Base-by-base conservation (phyloP, 2,113 vertebrate species). In the Rallus limicola region DNA sequence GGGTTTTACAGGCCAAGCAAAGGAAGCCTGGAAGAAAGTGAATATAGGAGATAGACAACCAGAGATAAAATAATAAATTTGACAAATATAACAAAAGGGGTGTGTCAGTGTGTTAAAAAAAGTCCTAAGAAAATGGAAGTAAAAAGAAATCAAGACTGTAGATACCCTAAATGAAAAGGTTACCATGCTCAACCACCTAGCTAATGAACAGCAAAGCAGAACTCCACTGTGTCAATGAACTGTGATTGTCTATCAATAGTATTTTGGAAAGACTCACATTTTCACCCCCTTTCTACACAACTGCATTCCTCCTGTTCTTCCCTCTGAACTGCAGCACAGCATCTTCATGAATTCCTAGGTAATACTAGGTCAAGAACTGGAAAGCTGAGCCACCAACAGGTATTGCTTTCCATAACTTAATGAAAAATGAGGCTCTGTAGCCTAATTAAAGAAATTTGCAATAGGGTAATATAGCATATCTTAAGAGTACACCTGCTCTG, bases 401-500 rank as follows among this genome's bases (percentile, higher is more conserved):
- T 56, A 58, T 6, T 60, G 28, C 44, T 62, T 78, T 79, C 65
- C 23, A 26, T 14, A 64, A 11, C 28, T 78, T 68, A 62, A 93
- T 79, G 58, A 58, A 82, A 80, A 65, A 58, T 29, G 11, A 94
- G 28, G 24, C 38, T 74, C 36, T 88, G 34, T 16, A 67, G 25
- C 20, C 71, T 86, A 86, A 83, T 88, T 94, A 90, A 86, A 82
- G 29, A 64, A 83, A 53, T 80, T 70, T 74, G 34, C 52, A 92
- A 12, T 28, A 70, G 80, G 28, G 19, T 69, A 86, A 33, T 36
- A 63, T 1, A 82, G 28, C 36, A 25, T 26, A 77, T 56, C 60
- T 88, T 65, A 70, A 70, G 28, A 5, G 8, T 38, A 68, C 23
- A 70, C 17, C 33, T 71, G 52, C 52, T 63, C 70, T 80, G 75